Evolutionary conservation across 2,113 vertebrate genomes (phyloP).

Genomic region (Ifrita kowaldi): DNA sequence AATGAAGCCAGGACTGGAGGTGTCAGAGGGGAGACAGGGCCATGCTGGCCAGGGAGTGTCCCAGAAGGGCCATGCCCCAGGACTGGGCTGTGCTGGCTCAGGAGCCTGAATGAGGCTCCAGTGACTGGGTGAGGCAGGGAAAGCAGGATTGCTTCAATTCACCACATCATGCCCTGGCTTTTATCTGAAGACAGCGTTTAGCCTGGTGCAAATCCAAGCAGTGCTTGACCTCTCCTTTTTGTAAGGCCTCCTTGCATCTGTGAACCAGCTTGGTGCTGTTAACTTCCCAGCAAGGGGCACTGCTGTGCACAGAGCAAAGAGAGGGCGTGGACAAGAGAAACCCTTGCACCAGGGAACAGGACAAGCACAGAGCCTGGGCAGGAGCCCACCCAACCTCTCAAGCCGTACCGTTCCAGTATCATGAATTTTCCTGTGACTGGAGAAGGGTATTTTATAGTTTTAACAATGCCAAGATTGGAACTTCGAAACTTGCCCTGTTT

Average conservation of each 20-base stretch:
- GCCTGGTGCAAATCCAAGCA: conserved; percentile 11
- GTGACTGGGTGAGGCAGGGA: background rate
- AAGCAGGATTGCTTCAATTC: background rate
- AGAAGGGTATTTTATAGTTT: background rate
- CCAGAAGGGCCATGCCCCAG: background rate
- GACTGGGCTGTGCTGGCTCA: background rate
- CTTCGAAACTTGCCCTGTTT: background rate
- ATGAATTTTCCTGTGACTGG: background rate
- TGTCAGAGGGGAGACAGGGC: background rate
- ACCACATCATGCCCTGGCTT: background rate
- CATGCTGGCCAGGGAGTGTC: background rate
- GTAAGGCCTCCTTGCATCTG: background rate
- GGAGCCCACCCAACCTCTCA: background rate
- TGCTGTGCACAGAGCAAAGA: background rate
- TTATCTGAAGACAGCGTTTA: background rate
- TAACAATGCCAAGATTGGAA: background rate
- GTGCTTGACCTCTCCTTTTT: background rate
- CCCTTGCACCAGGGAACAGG: background rate
- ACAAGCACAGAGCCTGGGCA: background rate
- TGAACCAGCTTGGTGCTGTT: background rate
- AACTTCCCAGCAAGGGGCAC: background rate
- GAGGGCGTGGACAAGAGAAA: background rate
- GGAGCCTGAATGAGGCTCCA: background rate
- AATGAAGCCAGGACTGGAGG: background rate
- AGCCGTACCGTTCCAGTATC: background rate